A percentile compares a stretch with the other conserved stretches of the same genome.
Evolutionary conservation across 2,113 vertebrate species (phyloP).

Genomic region (Sula dactylatra): DNA sequence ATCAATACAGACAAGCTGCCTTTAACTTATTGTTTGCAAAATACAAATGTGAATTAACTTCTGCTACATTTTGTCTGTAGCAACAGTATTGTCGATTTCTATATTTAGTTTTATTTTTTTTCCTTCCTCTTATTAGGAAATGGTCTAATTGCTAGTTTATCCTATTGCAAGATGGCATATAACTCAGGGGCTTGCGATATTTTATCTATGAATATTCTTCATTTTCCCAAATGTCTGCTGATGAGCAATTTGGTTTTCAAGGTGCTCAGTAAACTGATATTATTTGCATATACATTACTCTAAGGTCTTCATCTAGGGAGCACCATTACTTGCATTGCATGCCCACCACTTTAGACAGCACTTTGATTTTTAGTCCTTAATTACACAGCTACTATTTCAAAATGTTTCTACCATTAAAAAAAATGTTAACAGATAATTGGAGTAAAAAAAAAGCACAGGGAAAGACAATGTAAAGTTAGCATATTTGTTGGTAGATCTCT

Average conservation of each 20-base stretch:
- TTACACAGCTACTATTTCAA: constrained; percentile 30
- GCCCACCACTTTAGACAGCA: not conserved
- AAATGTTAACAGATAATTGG: not conserved
- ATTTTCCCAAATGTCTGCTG: constrained; percentile 37
- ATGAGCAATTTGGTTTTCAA: constrained; percentile 52
- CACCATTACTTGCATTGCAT: not conserved
- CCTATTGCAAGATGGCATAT: not conserved
- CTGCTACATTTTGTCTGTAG: not conserved
- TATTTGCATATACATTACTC: constrained; percentile 51
- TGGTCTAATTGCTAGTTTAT: constrained; percentile 6
- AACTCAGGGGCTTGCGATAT: not conserved
- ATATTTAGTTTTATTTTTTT: not conserved
- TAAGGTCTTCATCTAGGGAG: constrained; percentile 15
- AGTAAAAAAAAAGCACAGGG: not conserved
- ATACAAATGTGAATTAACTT: not conserved
- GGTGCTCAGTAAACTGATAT: constrained; percentile 29
- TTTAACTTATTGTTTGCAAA: not conserved
- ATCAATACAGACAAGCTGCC: not conserved
- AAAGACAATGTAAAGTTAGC: constrained; percentile 2
- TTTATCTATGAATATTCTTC: constrained; percentile 28
- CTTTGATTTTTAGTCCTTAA: constrained; percentile 45
- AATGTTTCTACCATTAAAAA: constrained; percentile 2
- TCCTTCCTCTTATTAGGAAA: not conserved
- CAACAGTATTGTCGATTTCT: not conserved
- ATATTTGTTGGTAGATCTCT: constrained; percentile 21